These are phyloP conservation scores for Mus spicilegus DNA, from an alignment of 2,113 vertebrate species.

Conservation along the genomic window DNA sequence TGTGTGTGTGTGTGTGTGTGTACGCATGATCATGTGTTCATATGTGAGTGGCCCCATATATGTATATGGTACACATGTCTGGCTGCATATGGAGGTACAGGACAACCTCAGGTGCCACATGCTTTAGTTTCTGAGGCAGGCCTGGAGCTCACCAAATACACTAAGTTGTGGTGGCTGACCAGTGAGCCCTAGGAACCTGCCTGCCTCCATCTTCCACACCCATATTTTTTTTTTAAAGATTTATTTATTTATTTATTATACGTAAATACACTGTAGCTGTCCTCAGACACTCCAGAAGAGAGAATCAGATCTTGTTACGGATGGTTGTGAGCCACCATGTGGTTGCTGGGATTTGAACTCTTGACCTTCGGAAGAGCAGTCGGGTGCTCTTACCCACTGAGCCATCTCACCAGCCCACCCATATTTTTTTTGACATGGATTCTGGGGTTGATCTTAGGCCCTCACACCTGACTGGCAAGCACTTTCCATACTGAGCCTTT, in stretches of 20 bases:
- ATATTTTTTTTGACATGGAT: neutral
- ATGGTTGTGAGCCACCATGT: too few species aligned
- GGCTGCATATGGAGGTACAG: neutral
- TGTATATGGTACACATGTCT: neutral
- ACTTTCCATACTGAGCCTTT: neutral
- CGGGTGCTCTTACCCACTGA: too few species aligned
- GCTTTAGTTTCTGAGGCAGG: neutral
- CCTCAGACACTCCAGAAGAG: too few species aligned
- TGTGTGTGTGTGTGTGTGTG: neutral
- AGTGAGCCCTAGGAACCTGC: neutral
- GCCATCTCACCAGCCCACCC: too few species aligned
- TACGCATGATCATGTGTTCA: neutral
- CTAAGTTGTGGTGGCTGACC: neutral
- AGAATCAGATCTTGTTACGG: too few species aligned
- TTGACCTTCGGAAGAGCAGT: too few species aligned
- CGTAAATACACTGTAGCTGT: too few species aligned
- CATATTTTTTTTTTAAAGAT: neutral
- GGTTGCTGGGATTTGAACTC: too few species aligned
- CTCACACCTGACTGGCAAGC: neutral
- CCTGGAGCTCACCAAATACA: neutral
- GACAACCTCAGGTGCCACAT: neutral
- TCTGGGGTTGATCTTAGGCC: neutral
- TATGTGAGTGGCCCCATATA: neutral
- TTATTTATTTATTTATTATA: too few species aligned
- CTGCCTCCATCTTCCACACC: neutral